Base-by-base conservation (phyloP, 2,797 vertebrate genomes). In the Diplodus puntazzo region DNA sequence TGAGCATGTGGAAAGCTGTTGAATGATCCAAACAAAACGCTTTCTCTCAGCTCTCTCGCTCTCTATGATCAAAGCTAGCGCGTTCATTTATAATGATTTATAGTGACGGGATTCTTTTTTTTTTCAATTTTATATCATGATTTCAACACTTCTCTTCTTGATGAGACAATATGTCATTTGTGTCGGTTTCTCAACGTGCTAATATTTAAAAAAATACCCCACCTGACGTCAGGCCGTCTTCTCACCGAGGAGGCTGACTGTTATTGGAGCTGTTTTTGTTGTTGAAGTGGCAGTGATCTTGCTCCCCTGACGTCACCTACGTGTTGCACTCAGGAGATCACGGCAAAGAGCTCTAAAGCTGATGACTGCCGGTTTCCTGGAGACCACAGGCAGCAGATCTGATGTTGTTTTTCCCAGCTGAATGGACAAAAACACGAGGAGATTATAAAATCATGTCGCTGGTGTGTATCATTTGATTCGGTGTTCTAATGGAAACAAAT, bases 251-350 rank as follows among this genome's bases (percentile, higher is more conserved):
- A 69, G 65, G 23, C 54, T 50, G 69, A 2, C 69, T 92, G 90
- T 90, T 89, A 92, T 74, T 69, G 60, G 87, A 91, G 81, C 81
- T 89, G 90, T 88, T 94, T 87, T 90, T 93, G 90, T 90, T 92
- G 74, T 89, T 82, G 86, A 48, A 45, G 54, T 64, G 50, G 50
- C 73, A 49, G 74, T 52, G 82, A 84, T 85, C 83, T 69, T 2
- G n/a, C 87, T 90, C 80, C 85, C 91, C 79, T 90, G 91, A 93
- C 86, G 83, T 94, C 92, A 91, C 82, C 45, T 57, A 43, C 11
- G 43, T 57, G 84, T 75, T 55, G 77, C 74, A 77, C 91, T 88
- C 88, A 68, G 82, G 92, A 92, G 92, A 92, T 90, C 89, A 75
- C 8, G 66, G 78, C 84, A 67, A 69, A 87, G 84, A 84, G 75